A percentile compares a stretch with the other conserved stretches of the same genome.
These are phyloP conservation scores for Hycleus phaleratus DNA, from an alignment of 1,140 invertebrate species.

Conservation along the genomic window DNA sequence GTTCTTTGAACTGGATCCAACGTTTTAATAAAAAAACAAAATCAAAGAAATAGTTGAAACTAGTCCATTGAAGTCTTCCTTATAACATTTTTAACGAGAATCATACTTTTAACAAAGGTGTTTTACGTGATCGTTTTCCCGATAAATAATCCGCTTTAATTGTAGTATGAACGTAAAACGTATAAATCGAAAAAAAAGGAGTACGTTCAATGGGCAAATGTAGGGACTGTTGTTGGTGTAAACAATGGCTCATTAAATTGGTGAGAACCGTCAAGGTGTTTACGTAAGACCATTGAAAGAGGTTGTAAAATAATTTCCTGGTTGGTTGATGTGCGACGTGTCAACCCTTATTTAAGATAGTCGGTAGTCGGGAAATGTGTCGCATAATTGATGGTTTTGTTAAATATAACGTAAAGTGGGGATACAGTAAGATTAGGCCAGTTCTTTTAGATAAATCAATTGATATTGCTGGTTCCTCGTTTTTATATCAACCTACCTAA, in stretches of 20 bases:
- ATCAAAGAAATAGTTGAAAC: too few relatives aligned
- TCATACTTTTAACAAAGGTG: too few relatives aligned
- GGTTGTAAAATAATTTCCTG: constrained; percentile 12
- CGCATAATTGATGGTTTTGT: constrained; percentile 13
- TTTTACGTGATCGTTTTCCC: too few relatives aligned
- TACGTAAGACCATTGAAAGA: constrained; percentile 12
- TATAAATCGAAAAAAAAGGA: too few relatives aligned
- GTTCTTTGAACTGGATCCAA: too few relatives aligned
- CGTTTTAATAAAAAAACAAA: too few relatives aligned
- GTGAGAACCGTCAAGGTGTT: constrained; percentile 12
- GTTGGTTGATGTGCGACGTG: constrained; percentile 11
- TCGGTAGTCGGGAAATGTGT: constrained; percentile 5
- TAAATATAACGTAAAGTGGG: constrained; percentile 5
- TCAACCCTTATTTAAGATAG: constrained; percentile 8
- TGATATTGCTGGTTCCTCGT: neutral
- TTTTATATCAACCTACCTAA: neutral
- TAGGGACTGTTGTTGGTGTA: too few relatives aligned
- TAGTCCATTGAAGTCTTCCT: too few relatives aligned
- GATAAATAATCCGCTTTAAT: too few relatives aligned
- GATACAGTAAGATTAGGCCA: constrained; percentile 6
- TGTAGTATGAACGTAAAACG: too few relatives aligned
- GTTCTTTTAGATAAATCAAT: constrained; percentile 10
- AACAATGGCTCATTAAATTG: constrained; percentile 5
- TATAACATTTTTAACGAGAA: too few relatives aligned
- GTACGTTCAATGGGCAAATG: too few relatives aligned